Evolutionary conservation across 2,113 vertebrate species (phyloP), one percentile per base, ranked within the genome.

Genomic region (Origma solitaria): DNA sequence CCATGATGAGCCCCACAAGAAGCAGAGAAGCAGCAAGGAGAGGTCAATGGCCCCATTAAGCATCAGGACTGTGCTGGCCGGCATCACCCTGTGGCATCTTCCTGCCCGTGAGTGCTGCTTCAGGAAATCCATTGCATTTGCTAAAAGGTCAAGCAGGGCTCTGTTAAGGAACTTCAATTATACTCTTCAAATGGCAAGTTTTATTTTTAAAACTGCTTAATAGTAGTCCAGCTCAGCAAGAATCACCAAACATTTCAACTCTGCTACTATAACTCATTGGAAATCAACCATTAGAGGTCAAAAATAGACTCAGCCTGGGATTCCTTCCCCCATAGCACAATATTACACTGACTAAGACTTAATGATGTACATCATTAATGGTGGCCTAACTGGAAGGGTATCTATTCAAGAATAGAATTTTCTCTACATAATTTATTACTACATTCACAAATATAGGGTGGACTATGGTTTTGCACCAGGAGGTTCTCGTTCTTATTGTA

Each of bases 181-280:
- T 15, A 50, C 45, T 70, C 45, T 49, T n/a, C 37, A 42, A 84
- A 85, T n/a, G 53, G 45, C 44, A 47, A 76, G 40, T 72, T 76
- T 90, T 54, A 60, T 72, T 93, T 88, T 92, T 82, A 78, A 88
- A 94, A 64, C 42, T 68, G 85, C 44, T 38, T 53, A 45, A 77
- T 0, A 58, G 51, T 44, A 71, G 72, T 40, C 60, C 38, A 64
- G 47, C 64, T 91, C 92, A 94, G 86, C 88, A 90, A 92, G 50
- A 88, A 93, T 75, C 64, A 69, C 62, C 24, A 54, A 83, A 65
- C 49, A 64, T 78, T 78, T 88, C 82, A 93, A 83, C 76, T 85
- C 76, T 25, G 31, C 35, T 81, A 28, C 61, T 71, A 2, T 30
- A 88, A 83, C 10, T 80, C 79, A 50, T 17, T 75, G 72, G 45